Conservation (phyloP, 2,113 vertebrate genomes). For the Ptilonorhynchus violaceus region DNA sequence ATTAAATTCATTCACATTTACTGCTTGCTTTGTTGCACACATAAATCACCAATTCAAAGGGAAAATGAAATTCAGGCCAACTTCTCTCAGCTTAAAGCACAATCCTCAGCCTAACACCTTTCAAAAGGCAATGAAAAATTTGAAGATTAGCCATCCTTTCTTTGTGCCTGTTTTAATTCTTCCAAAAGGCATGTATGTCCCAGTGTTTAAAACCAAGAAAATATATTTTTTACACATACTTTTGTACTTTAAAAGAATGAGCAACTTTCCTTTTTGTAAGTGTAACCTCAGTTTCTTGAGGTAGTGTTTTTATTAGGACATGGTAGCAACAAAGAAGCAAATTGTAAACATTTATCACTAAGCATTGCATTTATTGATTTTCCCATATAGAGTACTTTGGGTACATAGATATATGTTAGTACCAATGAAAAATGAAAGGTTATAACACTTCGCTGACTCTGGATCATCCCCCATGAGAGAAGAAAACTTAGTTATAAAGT, state of each 20-base stretch:
- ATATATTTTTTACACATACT: not conserved
- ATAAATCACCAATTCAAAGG: slow-evolving; percentile 16
- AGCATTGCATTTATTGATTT: slow-evolving; percentile 69
- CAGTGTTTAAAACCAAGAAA: not conserved
- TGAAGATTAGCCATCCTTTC: not conserved
- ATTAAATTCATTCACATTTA: slow-evolving; percentile 40
- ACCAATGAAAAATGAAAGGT: slow-evolving; percentile 53
- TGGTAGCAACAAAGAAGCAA: slow-evolving; percentile 35
- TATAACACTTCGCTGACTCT: slow-evolving; percentile 56
- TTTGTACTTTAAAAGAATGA: not conserved
- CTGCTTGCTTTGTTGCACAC: slow-evolving; percentile 10
- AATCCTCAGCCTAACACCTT: not conserved
- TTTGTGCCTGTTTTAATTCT: not conserved
- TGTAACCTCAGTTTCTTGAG: slow-evolving; percentile 36
- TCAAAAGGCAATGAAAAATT: not conserved
- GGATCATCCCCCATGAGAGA: not conserved
- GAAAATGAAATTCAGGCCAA: not conserved
- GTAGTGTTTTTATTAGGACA: slow-evolving; percentile 52
- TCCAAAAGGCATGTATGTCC: not conserved
- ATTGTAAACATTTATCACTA: slow-evolving; percentile 71
- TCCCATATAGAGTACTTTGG: slow-evolving; percentile 39
- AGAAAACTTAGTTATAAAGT: not conserved
- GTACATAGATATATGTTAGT: slow-evolving; percentile 42
- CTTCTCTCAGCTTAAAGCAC: not conserved
- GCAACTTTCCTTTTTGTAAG: not conserved